phyloP scores from a whole-genome alignment of 2,888 invertebrate species.

The Melikaiella ostensackeni region DNA sequence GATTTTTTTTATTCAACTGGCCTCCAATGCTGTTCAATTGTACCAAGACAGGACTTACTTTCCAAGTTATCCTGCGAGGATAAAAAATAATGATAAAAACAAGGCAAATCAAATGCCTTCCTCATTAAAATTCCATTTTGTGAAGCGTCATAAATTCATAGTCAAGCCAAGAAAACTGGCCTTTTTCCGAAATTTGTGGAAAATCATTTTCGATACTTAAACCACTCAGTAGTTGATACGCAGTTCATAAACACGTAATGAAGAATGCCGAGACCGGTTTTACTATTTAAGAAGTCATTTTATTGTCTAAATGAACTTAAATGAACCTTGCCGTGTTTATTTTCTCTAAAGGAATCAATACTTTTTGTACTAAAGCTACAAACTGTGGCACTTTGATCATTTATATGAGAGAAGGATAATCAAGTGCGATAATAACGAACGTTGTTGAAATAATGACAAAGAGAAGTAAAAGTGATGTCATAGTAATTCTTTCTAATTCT shows the following conservation, averaged over 20 bases:
- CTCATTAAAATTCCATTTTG: no score
- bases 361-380: background rate
- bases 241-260: no score
- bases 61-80: background rate
- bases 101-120: background rate
- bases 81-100: background rate
- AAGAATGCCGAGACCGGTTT: background rate
- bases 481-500: background rate
- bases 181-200: no score
- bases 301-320: background rate
- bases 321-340: background rate
- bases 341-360: background rate
- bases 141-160: no score
- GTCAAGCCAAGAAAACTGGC: no score
- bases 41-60: background rate
- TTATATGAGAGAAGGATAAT: background rate
- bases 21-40: background rate
- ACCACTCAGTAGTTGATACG: no score
- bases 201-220: no score
- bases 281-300: background rate
- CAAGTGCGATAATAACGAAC: background rate
- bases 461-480: background rate
- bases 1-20: background rate
- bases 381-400: background rate
- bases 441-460: background rate